Base-by-base conservation (phyloP, 30 jellyfish, hydroid and myxozoan species). In the Haliclystus octoradiatus region DNA sequence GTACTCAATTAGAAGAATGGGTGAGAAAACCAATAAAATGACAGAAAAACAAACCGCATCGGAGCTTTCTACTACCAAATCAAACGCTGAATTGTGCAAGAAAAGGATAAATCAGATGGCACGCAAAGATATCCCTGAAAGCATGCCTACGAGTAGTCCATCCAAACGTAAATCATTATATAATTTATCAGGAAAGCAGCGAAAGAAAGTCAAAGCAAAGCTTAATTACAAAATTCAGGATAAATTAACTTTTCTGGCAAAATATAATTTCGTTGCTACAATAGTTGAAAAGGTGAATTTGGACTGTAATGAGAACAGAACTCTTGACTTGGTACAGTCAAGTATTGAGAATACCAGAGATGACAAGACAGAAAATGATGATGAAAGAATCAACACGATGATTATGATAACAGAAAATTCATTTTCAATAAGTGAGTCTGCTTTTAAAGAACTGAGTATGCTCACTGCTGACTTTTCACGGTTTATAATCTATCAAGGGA, bases 381-480 rank as follows among this genome's bases (percentile, higher is more conserved):
- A 1, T 9, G 80, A 70, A 27, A 15, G 19, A 28, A 29, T 70
- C 15, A 49, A 47, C 32, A 4, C 27, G 68, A 26, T 68, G 52
- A 24, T 68, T n/a, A n/a, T n/a, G 46, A 33, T 33, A 23, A 46
- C 46, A 2, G 46, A 68, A 32, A 67, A 68, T 0, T 33, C 34
- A 68, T 68, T 68, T 46, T 47, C 49, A n/a, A 46, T 68, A 15
- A 47, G 70, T 19, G 72, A 70, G 25, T 22, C 49, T 15, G 50
- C 53, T 5, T 70, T 30, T 28, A 46, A 70, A 29, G 80, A 70
- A 24, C 26, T 70, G 40, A 23, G 70, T 47, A 47, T 51, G 70
- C 25, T 34, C 24, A 47, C 68, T 27, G 28, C 32, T 4, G 32
- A 63, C 19, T 49, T 70, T 15, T 62, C 80, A 70, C 49, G 70